phyloP scores from a whole-genome alignment of 2,888 invertebrate species.

The Drosophila helvetica region DNA sequence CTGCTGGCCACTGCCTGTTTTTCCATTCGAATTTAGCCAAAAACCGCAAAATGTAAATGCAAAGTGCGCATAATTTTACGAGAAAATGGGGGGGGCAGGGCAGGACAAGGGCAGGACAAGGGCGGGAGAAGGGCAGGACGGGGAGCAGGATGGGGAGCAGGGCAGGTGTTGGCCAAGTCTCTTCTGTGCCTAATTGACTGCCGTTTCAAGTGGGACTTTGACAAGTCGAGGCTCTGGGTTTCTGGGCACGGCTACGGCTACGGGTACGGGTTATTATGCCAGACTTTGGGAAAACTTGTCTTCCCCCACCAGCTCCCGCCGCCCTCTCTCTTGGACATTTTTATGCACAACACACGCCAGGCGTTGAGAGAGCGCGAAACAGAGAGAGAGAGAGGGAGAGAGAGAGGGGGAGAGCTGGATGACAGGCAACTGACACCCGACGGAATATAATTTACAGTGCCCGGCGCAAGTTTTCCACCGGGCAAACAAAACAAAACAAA shows the following conservation, averaged over 20 bases:
- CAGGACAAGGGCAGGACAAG: not conserved
- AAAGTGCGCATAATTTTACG: constrained; percentile 73
- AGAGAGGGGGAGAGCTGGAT: constrained; percentile 5
- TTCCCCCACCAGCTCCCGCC: not conserved
- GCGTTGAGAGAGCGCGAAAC: not conserved
- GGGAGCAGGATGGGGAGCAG: not conserved
- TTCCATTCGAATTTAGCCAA: constrained; percentile 35
- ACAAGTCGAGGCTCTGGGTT: not conserved
- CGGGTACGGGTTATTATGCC: constrained; percentile 49
- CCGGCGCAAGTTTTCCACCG: constrained; percentile 38
- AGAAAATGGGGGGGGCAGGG: constrained; percentile 13
- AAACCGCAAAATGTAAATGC: constrained; percentile 74
- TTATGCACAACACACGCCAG: constrained; percentile 39
- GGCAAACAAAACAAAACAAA: constrained; percentile 13
- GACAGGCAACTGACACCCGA: constrained; percentile 60
- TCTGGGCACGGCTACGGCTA: not conserved
- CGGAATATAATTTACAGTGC: constrained; percentile 67
- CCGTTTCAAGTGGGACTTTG: constrained; percentile 45
- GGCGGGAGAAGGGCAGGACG: not conserved
- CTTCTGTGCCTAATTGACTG: constrained; percentile 73
- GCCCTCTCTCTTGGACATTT: constrained; percentile 14
- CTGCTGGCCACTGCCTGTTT: constrained; percentile 24
- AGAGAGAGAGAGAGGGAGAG: constrained; percentile 6
- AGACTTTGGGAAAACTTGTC: constrained; percentile 53
- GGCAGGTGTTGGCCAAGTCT: constrained; percentile 40